Evolutionary conservation across 2,797 vertebrate genomes (phyloP).

Genomic region (Darevskia mixta): DNA sequence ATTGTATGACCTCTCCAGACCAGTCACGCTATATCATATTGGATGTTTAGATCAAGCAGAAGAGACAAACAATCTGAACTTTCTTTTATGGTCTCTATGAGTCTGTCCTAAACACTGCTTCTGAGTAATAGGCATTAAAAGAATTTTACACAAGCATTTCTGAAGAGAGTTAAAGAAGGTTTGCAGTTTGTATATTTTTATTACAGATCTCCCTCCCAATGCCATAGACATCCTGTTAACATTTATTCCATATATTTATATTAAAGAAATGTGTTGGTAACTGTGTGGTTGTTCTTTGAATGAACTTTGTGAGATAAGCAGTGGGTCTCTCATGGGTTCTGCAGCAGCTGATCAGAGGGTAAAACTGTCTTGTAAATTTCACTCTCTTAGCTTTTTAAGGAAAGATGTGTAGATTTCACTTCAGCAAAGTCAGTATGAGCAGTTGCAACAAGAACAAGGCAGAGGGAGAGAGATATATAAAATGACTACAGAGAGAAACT

Average conservation of each 20-base stretch:
- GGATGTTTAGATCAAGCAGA: constrained; percentile 1
- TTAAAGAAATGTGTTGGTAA: not conserved
- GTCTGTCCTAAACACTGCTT: not conserved
- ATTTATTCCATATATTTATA: not conserved
- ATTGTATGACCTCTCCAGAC: not conserved
- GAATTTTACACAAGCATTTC: not conserved
- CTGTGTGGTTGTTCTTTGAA: not conserved
- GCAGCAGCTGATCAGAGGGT: not conserved
- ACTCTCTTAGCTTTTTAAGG: not conserved
- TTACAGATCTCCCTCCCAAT: constrained; percentile 7
- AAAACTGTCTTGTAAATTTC: not conserved
- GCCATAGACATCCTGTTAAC: not conserved
- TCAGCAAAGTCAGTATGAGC: not conserved
- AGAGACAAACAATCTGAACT: not conserved
- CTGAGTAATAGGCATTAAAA: not conserved
- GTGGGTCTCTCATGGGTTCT: not conserved
- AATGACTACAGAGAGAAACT: not conserved
- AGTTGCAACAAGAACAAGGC: not conserved
- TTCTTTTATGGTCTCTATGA: not conserved
- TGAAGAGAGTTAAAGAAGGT: not conserved
- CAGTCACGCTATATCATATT: not conserved
- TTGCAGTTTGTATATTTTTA: not conserved
- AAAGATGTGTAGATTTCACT: not conserved
- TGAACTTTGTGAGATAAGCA: not conserved
- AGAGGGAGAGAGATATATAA: not conserved